Evolutionary conservation across 2,888 invertebrate genomes (phyloP).

Genomic region (Acanthopleura granulata): DNA sequence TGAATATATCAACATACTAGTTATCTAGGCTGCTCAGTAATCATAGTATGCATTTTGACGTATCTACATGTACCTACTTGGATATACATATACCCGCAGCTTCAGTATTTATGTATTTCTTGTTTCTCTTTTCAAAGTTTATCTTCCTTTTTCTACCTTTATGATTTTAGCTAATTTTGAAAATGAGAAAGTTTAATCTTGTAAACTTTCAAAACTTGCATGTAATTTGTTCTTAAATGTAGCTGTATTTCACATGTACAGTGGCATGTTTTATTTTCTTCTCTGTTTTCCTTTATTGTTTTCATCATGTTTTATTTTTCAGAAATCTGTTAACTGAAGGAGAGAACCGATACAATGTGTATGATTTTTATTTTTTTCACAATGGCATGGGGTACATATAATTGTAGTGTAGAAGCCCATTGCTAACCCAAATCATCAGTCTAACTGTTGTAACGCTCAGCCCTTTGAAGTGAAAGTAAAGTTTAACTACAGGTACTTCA

Average conservation of each 20-base stretch:
- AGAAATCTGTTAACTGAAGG: slow-evolving; percentile 35
- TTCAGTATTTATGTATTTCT: slow-evolving; percentile 13
- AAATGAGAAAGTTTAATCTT: no score
- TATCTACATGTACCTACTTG: neutral
- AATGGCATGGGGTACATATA: neutral
- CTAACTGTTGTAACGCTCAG: neutral
- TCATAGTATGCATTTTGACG: no score
- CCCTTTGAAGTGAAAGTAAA: neutral
- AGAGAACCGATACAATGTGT: slow-evolving; percentile 65
- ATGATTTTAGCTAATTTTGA: neutral
- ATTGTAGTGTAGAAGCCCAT: neutral
- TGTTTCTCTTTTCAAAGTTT: slow-evolving; percentile 14
- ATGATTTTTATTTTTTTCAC: slow-evolving; percentile 36
- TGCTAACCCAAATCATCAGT: neutral
- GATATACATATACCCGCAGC: slow-evolving; percentile 20
- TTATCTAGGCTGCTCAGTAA: no score
- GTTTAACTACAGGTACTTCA: neutral
- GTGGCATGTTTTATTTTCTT: no score
- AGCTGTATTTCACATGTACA: no score
- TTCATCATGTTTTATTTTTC: slow-evolving; percentile 28
- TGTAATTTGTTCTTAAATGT: no score
- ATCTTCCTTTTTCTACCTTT: neutral
- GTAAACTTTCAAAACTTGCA: no score
- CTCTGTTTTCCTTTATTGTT: no score
- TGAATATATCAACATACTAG: no score